Evolutionary conservation across 1,140 invertebrate genomes (phyloP), one percentile per base, ranked within the genome.

Genomic region (Calliphora vicina): DNA sequence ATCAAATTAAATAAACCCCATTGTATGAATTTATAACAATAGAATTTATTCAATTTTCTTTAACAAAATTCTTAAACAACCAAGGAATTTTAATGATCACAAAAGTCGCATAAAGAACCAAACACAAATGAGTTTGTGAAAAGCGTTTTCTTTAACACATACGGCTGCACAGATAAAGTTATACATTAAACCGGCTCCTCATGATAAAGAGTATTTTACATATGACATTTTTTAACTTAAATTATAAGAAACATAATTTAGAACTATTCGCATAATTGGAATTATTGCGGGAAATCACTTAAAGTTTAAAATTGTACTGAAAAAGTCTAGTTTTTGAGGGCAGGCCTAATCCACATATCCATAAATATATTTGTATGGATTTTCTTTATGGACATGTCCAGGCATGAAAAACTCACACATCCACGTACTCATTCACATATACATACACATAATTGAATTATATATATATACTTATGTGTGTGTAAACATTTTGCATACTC

Each of bases 11-110:
- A 67, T 67, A 67, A 67, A 67, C 5, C 57, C 57, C 57, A 67
- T 67, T 23, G 20, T 67, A 67, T 23, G 20, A 23, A 23, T 23
- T 20, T 23, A 23, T 23, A 67, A 61, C 57, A 67, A 23, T 67
- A 67, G n/a, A 67, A 67, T 67, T 67, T 67, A 67, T 67, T 67
- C 57, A 67, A 67, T 67, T 67, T 67, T 67, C 57, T 67, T 67
- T 23, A 67, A 23, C n/a, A 67, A 67, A 67, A 67, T 67, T 67
- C 61, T 67, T 67, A 67, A 67, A 67, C 61, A 67, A 67, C 61
- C 61, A 23, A 23, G 25, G 61, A 67, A 67, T 67, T 67, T 67
- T 67, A 67, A 67, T 67, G 61, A 67, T 67, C 61, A n/a, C n/a
- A 67, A 10, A 23, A 67, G 61, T 67, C 20, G 5, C n/a, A 67